These are phyloP conservation scores for Dendrocincla tyrannina DNA, from an alignment of 2,797 vertebrate species.

Conservation along the genomic window DNA sequence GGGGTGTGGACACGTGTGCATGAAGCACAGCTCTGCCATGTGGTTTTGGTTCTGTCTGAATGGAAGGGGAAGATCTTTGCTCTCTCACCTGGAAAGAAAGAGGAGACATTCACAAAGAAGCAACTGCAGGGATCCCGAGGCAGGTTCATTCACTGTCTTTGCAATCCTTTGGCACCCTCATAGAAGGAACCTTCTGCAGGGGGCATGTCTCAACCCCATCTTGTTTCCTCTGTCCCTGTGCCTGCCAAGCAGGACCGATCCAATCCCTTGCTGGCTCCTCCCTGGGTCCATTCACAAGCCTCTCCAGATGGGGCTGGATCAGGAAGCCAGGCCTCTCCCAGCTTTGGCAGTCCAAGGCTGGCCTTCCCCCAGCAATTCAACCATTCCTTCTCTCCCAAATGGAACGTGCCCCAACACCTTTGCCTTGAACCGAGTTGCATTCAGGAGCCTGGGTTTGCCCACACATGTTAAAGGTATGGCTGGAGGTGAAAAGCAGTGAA, in stretches of 20 bases:
- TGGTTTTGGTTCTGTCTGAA: not conserved
- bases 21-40: fast-evolving
- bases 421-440: not conserved
- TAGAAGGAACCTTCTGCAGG: not conserved
- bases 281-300: not conserved
- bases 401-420: conserved; percentile 38
- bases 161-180: not conserved
- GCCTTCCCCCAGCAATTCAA: conserved; percentile 43
- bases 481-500: conserved; percentile 15
- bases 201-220: not conserved
- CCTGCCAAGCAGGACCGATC: not conserved
- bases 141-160: not conserved
- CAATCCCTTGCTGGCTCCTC: not conserved
- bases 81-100: not conserved
- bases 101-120: not conserved
- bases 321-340: conserved; percentile 20
- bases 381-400: not conserved
- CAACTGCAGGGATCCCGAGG: not conserved
- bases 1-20: not conserved
- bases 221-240: not conserved
- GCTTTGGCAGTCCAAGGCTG: conserved; percentile 32
- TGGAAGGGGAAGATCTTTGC: not conserved
- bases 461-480: conserved; percentile 53
- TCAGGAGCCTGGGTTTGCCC: conserved; percentile 53
- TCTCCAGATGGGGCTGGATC: not conserved